Base-by-base conservation (phyloP, 2,113 vertebrate genomes). In the Alectura lathami region DNA sequence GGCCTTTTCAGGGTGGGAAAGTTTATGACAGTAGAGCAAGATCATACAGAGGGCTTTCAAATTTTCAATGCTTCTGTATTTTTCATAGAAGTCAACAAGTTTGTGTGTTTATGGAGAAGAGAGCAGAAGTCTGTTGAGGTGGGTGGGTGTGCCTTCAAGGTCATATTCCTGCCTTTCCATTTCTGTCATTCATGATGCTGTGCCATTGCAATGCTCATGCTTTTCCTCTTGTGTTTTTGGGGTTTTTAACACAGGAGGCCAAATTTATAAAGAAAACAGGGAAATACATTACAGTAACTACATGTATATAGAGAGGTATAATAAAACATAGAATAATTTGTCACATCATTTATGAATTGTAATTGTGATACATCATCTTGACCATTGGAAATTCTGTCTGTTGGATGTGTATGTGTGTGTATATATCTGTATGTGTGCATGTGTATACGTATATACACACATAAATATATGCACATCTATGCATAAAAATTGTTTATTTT, bases 221-320 rank as follows among this genome's bases (percentile, higher is more conserved):
- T 78, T 86, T 51, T 81, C 56, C 64, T 96, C 51, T 63, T 92
- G 86, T 96, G 96, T 94, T 95, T 96, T 95, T 76, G 88, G 89
- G 70, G 1, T 94, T 94, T 96, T 90, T 70, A 93, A 75, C n/a
- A 30, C 2, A 77, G 54, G 40, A 70, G 64, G 21, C 16, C 23
- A 92, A 91, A 88, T 91, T 78, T 47, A 78, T 60, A 21, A 85
- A 88, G 34, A 51, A 76, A 87, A 73, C 2, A 2, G 60, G 60
- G 23, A 77, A 73, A 77, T 54, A 57, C 22, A 8, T 74, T 47
- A 15, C 6, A 83, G 48, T 63, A 20, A 62, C 43, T 68, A 50
- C 51, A 29, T 6, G 22, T 27, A 27, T 11, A 18, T 16, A 23
- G 26, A 40, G 11, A 40, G 36, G 29, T 17, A 18, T 30, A 30